Base-by-base conservation (phyloP, 2,888 invertebrate species). In the Hoplodrina ambigua region DNA sequence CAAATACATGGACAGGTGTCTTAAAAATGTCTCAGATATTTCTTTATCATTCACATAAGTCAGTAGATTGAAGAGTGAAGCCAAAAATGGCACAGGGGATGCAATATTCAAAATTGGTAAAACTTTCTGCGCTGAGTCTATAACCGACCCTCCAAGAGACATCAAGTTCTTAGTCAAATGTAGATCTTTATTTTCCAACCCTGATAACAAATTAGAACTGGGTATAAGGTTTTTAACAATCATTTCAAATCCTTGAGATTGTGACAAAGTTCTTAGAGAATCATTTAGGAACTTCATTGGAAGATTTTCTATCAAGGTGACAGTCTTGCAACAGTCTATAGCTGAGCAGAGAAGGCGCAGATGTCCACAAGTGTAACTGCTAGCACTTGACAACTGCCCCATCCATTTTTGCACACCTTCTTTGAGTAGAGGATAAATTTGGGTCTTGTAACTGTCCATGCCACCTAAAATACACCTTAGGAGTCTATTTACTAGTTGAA, bases 361-460 rank as follows among this genome's bases (percentile, higher is more conserved):
- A 88, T 96, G 95, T 5, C 91, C 94, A 78, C 93, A 96, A n/a
- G 94, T 94, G 81, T 94, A 96, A 33, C 84, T 85, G 15, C 93
- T 91, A 58, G 92, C 87, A 55, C 86, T 87, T 55, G 90, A 87
- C 50, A 96, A 83, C 85, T 96, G 96, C 13, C 86, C 87, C 25
- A 93, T 85, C 96, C 96, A 96, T 88, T 96, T 96, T 61, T 90
- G 89, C 2, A 93, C 82, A 1, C 95, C 96, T 75, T 95, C 92
- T 74, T 90, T 93, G 7, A 95, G 76, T 72, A 95, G 84, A 0
- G 93, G 92, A 85, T 94, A 94, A 61, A 94, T 87, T 82, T 94
- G 93, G 17, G 87, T 81, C 68, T 94, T 94, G 67, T 89, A 90
- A 49, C 71, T 86, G 58, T 92, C 88, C 67, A 90, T 80, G 55